Evolutionary conservation across 2,113 vertebrate species (phyloP).

Genomic region (Erinaceus europaeus): DNA sequence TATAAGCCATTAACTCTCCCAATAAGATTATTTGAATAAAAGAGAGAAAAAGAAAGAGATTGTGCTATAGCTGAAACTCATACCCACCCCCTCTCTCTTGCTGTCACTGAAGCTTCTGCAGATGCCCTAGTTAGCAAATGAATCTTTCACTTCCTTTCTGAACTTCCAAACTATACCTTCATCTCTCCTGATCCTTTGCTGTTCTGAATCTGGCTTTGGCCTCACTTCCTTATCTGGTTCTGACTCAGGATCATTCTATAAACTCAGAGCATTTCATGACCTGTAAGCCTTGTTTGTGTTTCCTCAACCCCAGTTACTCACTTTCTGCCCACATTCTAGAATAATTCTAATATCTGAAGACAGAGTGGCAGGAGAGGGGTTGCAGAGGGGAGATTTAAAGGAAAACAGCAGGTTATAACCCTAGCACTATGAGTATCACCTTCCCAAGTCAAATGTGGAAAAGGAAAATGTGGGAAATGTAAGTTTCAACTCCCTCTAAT

Average conservation of each 20-base stretch:
- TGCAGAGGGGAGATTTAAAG: neutral
- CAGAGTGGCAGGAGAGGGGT: neutral
- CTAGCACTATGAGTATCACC: neutral
- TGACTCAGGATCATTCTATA: neutral
- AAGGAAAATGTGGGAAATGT: conserved; percentile 48
- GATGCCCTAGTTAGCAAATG: neutral
- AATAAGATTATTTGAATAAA: too few species aligned
- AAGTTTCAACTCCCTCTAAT: conserved; percentile 47
- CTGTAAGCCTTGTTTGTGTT: conserved; percentile 36
- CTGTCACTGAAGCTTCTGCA: neutral
- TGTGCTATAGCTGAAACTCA: too few species aligned
- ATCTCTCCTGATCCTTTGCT: neutral
- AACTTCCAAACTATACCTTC: neutral
- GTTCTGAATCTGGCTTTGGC: neutral
- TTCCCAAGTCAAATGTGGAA: conserved; percentile 41
- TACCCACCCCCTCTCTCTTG: neutral
- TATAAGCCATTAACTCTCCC: too few species aligned
- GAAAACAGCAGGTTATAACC: neutral
- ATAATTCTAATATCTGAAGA: conserved; percentile 28
- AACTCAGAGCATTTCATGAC: conserved; percentile 22
- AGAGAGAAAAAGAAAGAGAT: too few species aligned
- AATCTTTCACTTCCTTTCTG: neutral
- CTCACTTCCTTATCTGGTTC: neutral
- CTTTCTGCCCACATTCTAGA: conserved; percentile 18
- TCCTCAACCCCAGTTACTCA: neutral